Evolutionary conservation across 2,113 vertebrate species (phyloP), one percentile per base, ranked within the genome.

Genomic region (Alligator sinensis): DNA sequence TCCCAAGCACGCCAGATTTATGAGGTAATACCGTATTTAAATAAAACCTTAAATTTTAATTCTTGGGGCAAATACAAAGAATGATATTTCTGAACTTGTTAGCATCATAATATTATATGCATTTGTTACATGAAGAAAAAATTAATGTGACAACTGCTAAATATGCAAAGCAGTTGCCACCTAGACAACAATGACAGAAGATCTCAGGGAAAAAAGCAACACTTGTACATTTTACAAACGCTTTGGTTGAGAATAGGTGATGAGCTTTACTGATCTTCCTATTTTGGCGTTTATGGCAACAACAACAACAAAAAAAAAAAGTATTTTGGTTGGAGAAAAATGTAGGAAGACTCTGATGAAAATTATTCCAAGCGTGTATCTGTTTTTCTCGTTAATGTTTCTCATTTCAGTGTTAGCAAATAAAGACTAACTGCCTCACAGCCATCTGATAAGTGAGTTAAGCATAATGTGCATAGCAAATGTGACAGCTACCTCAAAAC

Each of bases 341-440:
- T 15, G 77, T 5, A 83, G 0, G 13, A 92, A 84, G 84, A 76
- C 2, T 79, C 86, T 47, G 22, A 70, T 76, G 68, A 95, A 95
- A 90, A 85, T 54, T 27, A 80, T 7, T 57, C 14, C 38, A 83
- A 95, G 88, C 47, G 84, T 30, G 18, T 85, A 74, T 55, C 60
- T 96, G 83, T 88, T 94, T 34, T 91, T 82, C 17, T 34, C 81
- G 55, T 66, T 84, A 70, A 76, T 28, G 17, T 18, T 61, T 86
- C 87, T 10, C 28, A 63, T 38, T 84, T 93, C 77, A 84, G 27
- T 16, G 38, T 25, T 85, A 82, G 12, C 38, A 63, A 93, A 77
- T 77, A 83, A 86, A 93, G 74, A 93, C 9, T 58, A 79, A 76
- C 70, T 1, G 38, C n/a, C 59, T 83, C 62, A 86, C 57, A 86